phyloP scores from a whole-genome alignment of 2,113 vertebrate genomes.

The Apodemus speciosus region DNA sequence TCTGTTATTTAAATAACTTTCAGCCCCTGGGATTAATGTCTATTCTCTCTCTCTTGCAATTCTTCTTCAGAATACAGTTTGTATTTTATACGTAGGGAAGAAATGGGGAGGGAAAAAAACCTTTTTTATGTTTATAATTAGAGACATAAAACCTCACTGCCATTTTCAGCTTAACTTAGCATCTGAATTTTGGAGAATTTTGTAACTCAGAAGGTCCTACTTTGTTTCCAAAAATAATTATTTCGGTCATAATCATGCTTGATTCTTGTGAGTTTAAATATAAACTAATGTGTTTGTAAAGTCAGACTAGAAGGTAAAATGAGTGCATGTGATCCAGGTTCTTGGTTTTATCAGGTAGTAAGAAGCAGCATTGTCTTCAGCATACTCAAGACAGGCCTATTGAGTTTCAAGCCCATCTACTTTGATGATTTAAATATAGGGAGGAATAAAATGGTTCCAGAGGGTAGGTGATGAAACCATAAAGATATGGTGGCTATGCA shows the following conservation, averaged over 20 bases:
- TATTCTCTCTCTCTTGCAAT: slow-evolving; percentile 36
- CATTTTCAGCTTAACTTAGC: slow-evolving; percentile 52
- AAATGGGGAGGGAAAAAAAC: slow-evolving; percentile 22
- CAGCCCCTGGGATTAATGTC: slow-evolving; percentile 33
- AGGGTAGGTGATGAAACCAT: slow-evolving; percentile 39
- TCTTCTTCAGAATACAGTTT: slow-evolving; percentile 48
- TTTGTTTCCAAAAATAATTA: slow-evolving; percentile 56
- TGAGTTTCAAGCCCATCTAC: slow-evolving; percentile 51
- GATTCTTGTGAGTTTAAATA: slow-evolving; percentile 29
- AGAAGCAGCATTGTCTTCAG: slow-evolving; percentile 38
- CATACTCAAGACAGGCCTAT: slow-evolving; percentile 60
- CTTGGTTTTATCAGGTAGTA: slow-evolving; percentile 23
- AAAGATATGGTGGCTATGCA: slow-evolving; percentile 55
- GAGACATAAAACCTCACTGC: neutral
- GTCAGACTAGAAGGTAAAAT: slow-evolving; percentile 19
- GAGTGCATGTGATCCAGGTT: slow-evolving; percentile 61
- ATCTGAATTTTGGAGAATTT: slow-evolving; percentile 38
- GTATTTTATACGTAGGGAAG: slow-evolving; percentile 42
- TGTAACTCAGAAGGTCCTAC: slow-evolving; percentile 50
- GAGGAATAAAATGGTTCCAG: slow-evolving; percentile 62
- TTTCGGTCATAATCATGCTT: slow-evolving; percentile 40
- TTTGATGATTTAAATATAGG: slow-evolving; percentile 53
- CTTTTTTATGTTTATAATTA: slow-evolving; percentile 41
- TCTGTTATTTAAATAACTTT: slow-evolving; percentile 53
- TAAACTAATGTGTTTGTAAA: slow-evolving; percentile 59